Base-by-base conservation (phyloP, 2,113 vertebrate species). In the Rhodinocichla rosea region DNA sequence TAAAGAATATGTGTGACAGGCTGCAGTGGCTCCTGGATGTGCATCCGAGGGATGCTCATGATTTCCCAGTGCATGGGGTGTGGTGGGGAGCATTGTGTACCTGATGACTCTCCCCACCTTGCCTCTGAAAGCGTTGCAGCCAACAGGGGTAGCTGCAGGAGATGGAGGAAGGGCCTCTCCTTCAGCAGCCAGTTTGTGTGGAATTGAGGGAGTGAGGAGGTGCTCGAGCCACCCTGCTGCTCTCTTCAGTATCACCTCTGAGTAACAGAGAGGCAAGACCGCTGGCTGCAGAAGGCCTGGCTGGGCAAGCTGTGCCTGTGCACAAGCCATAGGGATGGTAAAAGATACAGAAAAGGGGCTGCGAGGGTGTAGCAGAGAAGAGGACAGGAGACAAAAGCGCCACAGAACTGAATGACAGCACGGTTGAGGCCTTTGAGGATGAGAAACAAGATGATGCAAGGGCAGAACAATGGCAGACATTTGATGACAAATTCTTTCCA, bases 151-250 rank as follows among this genome's bases (percentile, higher is more conserved):
- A 64, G 42, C 4, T 44, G 21, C 0, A 0, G 19, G 19, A 79
- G 15, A 35, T 2, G 20, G 33, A 80, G 42, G 30, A 86, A 92
- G 52, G 47, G 24, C 30, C 4, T 64, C 24, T 52, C 15, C 33
- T 59, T 30, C 44, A 27, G 57, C 1, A 1, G 9, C 7, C 3
- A 2, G 20, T 28, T 59, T 9, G 21, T 42, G 44, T 1, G 0
- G 52, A 71, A 42, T 0, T 47, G 23, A 5, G 35, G 39, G 69
- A 76, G 21, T 2, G 4, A n/a, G 33, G 18, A 79, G 40, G 19
- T 40, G 39, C 39, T 60, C 19, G 3, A 49, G 57, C 21, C 1
- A 0, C 24, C 67, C 24, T 86, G 40, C 75, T 71, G 42, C 56
- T 93, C 20, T 52, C 57, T 56, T 79, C 32, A 57, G 3, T 14